These are phyloP conservation scores for Chrysaora quinquecirrha DNA, from an alignment of 30 jellyfish, hydroid and myxozoan species.

Conservation along the genomic window DNA sequence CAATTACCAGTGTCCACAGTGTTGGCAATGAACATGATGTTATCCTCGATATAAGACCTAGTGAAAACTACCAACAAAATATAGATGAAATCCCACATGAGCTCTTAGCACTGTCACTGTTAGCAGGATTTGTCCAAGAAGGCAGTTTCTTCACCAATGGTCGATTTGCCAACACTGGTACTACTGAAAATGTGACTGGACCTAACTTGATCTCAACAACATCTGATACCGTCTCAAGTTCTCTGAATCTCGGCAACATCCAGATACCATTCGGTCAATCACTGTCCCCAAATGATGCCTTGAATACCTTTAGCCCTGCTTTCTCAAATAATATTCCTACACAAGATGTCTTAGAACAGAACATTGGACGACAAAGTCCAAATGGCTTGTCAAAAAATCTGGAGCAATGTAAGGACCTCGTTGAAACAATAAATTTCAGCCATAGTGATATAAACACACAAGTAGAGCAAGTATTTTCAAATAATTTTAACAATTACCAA, in stretches of 20 bases:
- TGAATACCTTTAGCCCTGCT: background rate
- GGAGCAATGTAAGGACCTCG: background rate
- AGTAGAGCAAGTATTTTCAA: conserved; percentile 70
- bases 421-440: conserved; percentile 53
- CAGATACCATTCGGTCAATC: too few relatives aligned
- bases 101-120: conserved; percentile 51
- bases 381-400: background rate
- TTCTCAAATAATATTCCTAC: background rate
- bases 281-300: background rate
- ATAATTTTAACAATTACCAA: conserved; percentile 38
- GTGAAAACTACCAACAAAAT: conserved; percentile 39
- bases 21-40: conserved; percentile 75
- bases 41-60: conserved; percentile 50
- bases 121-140: conserved; percentile 72
- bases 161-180: conserved; percentile 4
- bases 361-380: background rate
- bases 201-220: background rate
- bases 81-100: conserved; percentile 67
- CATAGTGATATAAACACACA: conserved; percentile 47
- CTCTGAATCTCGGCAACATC: background rate
- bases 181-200: background rate
- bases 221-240: too few relatives aligned
- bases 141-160: conserved; percentile 64
- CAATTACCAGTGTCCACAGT: conserved; percentile 68
- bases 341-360: background rate